Percentiles rank a stretch among this genome's conserved stretches.
Evolutionary conservation across 2,797 vertebrate genomes (phyloP).

Genomic region (Lutra lutra): DNA sequence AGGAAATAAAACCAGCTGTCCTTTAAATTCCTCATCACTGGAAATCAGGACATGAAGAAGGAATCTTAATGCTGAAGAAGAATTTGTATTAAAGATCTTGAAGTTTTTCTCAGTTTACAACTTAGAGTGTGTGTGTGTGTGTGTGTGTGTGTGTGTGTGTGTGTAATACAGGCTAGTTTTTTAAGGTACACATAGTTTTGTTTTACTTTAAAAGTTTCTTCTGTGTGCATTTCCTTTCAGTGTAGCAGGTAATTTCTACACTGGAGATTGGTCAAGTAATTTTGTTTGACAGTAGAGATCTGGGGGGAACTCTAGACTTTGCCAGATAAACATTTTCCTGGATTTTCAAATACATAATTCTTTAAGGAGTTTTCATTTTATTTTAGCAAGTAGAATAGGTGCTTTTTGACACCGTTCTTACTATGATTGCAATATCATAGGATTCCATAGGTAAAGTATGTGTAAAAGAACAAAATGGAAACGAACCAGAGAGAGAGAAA

Average conservation of each 20-base stretch:
- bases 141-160: background rate
- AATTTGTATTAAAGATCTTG: background rate
- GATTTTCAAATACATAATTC: slow-evolving; percentile 13
- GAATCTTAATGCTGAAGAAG: background rate
- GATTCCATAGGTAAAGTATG: slow-evolving; percentile 22
- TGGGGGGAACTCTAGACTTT: background rate
- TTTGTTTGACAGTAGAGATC: background rate
- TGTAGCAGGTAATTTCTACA: background rate
- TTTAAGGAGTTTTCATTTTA: slow-evolving; percentile 8
- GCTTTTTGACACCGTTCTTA: background rate
- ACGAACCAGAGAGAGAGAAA: background rate
- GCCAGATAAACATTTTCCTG: background rate
- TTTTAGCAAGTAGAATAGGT: background rate
- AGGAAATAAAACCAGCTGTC: background rate
- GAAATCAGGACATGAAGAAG: background rate
- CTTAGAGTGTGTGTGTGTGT: background rate
- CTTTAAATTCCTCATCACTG: background rate
- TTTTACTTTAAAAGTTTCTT: background rate
- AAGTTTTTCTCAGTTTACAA: background rate
- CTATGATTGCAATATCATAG: background rate
- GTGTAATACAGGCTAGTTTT: background rate
- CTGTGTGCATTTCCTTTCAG: background rate
- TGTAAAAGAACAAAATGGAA: slow-evolving; percentile 46
- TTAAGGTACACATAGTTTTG: background rate
- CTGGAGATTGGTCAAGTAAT: background rate